Percentiles rank a stretch among this genome's conserved stretches.
Conservation (phyloP, 2,113 vertebrate genomes). For the Poeciliopsis occidentalis region DNA sequence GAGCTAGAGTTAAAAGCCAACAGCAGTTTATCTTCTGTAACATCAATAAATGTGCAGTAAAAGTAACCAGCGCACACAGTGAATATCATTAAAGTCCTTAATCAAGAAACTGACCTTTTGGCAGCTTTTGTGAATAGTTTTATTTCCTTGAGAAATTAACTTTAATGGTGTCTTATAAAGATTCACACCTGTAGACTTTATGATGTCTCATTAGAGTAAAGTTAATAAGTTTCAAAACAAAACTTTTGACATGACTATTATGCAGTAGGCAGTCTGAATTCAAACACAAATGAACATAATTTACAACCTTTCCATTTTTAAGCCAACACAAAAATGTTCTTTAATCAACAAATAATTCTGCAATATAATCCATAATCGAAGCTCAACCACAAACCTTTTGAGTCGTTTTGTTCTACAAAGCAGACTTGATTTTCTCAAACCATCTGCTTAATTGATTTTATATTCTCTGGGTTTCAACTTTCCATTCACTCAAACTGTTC, state of each 20-base stretch:
- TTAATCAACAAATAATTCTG: not conserved
- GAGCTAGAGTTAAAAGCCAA: not conserved
- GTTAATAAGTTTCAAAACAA: constrained; percentile 20
- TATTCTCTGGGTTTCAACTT: not conserved
- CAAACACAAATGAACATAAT: not conserved
- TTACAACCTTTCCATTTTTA: not conserved
- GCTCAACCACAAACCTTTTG: not conserved
- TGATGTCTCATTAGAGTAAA: constrained; percentile 17
- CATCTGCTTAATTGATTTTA: constrained; percentile 24
- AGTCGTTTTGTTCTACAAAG: not conserved
- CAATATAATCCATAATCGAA: not conserved
- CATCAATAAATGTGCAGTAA: not conserved
- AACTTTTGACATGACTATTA: constrained; percentile 15
- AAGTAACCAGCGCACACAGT: not conserved
- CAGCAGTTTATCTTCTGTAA: not conserved
- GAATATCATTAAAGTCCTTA: constrained; percentile 4
- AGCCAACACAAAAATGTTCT: not conserved
- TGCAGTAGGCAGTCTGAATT: not conserved
- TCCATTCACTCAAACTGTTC: not conserved
- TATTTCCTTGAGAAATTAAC: constrained; percentile 18
- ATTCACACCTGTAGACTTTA: constrained; percentile 18
- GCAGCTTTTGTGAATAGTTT: constrained; percentile 14
- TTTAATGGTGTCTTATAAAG: not conserved
- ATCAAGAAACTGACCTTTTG: constrained; percentile 16
- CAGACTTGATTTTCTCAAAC: constrained; percentile 21